Conservation (phyloP, 2,888 invertebrate genomes). For the Drosophila macrospina region DNA sequence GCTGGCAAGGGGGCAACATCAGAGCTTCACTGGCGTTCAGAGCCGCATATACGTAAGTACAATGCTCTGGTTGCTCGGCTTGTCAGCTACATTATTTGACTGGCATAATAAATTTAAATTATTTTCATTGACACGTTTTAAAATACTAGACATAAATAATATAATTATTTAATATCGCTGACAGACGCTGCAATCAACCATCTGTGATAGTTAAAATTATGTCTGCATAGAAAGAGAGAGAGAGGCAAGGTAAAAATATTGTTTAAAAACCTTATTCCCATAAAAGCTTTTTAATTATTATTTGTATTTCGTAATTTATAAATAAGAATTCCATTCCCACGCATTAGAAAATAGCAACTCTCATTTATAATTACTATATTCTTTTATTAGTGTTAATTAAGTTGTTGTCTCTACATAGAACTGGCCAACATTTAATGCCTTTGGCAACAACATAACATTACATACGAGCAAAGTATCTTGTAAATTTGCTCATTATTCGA, state of each 20-base stretch:
- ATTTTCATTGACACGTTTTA: slow-evolving; percentile 47
- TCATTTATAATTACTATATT: slow-evolving; percentile 9
- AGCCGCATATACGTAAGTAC: slow-evolving; percentile 57
- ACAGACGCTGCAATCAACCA: too few species aligned
- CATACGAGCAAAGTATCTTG: slow-evolving; percentile 37
- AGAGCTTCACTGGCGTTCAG: slow-evolving; percentile 8
- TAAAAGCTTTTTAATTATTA: too few species aligned
- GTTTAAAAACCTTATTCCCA: too few species aligned
- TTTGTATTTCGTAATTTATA: too few species aligned
- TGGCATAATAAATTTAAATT: slow-evolving; percentile 57
- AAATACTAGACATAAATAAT: slow-evolving; percentile 16
- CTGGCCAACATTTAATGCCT: slow-evolving; percentile 15
- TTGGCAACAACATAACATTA: slow-evolving; percentile 28
- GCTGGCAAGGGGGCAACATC: background rate
- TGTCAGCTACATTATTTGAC: slow-evolving; percentile 27
- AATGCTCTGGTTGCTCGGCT: slow-evolving; percentile 22
- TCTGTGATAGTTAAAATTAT: background rate
- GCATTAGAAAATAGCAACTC: background rate
- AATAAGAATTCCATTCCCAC: background rate
- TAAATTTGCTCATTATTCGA: slow-evolving; percentile 49
- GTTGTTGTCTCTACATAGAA: slow-evolving; percentile 13
- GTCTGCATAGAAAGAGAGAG: background rate
- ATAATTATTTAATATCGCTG: background rate
- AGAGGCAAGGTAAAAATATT: too few species aligned
- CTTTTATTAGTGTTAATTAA: slow-evolving; percentile 15